These are phyloP conservation scores for Anthonomus grandis DNA, from an alignment of 1,140 invertebrate genomes.

Conservation along the genomic window DNA sequence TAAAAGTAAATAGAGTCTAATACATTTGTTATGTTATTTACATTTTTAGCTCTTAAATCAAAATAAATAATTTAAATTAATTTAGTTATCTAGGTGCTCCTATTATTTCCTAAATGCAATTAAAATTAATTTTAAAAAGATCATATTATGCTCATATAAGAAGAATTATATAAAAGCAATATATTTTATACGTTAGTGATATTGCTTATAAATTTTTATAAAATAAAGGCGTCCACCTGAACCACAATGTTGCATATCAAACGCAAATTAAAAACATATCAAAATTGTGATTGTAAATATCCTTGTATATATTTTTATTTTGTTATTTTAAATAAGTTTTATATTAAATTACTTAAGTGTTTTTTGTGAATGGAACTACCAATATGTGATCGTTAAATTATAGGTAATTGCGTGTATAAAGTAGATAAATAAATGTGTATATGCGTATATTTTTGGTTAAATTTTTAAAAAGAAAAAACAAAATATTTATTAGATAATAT, in stretches of 20 bases:
- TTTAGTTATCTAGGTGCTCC: background rate
- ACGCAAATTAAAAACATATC: constrained; percentile 29
- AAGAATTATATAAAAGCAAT: background rate
- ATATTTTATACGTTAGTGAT: constrained; percentile 4
- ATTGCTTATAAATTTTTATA: background rate
- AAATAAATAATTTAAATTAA: too few relatives aligned
- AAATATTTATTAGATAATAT: background rate
- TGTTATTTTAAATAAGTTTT: constrained; percentile 3
- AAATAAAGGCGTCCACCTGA: constrained; percentile 9
- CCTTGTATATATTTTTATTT: background rate
- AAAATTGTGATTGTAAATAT: constrained; percentile 30
- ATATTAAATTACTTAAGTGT: background rate
- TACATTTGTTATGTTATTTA: background rate
- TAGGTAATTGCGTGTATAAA: background rate
- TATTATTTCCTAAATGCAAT: background rate
- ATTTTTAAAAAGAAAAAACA: background rate
- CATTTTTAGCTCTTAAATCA: background rate
- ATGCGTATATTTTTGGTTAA: background rate
- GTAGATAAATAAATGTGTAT: background rate
- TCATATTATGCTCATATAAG: background rate
- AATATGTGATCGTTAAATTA: constrained; percentile 15
- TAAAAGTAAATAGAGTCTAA: too few relatives aligned
- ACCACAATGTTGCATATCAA: constrained; percentile 29
- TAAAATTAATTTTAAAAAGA: background rate
- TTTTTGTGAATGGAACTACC: constrained; percentile 7